These are phyloP conservation scores for Parauchenoglanis ngamensis DNA, from an alignment of 2,797 vertebrate genomes.

Conservation along the genomic window DNA sequence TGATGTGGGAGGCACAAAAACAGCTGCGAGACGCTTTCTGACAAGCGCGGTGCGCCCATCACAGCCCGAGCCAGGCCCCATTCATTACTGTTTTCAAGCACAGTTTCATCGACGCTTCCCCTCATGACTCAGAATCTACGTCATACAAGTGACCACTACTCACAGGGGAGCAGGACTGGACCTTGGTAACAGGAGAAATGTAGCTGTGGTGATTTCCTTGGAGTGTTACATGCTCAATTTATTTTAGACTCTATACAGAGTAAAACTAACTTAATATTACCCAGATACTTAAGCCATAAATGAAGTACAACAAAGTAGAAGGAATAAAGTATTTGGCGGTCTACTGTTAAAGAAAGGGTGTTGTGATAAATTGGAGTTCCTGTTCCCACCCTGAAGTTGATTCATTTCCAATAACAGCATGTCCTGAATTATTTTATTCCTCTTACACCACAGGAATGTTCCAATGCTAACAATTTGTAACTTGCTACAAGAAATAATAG, in stretches of 20 bases:
- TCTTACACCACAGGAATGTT: background rate
- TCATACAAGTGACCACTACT: constrained; percentile 15
- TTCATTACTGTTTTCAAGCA: constrained; percentile 34
- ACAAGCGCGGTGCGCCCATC: constrained; percentile 39
- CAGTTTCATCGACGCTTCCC: background rate
- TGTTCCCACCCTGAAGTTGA: background rate
- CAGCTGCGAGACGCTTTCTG: constrained; percentile 61
- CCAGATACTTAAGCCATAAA: background rate
- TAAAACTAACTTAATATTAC: background rate
- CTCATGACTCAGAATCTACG: constrained; percentile 20
- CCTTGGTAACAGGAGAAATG: background rate
- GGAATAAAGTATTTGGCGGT: background rate
- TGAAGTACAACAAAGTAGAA: background rate
- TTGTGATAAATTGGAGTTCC: background rate
- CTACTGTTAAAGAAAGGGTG: background rate
- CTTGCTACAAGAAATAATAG: background rate
- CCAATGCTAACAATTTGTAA: background rate
- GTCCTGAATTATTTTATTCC: background rate
- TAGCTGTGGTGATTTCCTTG: background rate
- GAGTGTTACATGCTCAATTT: background rate
- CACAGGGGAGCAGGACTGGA: background rate
- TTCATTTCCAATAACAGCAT: background rate
- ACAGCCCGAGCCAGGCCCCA: constrained; percentile 29
- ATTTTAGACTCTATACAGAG: background rate
- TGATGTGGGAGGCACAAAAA: constrained; percentile 49